Conservation (phyloP, 64 coral and sea anemone genomes). For the Dendrophyllia cribrosa region DNA sequence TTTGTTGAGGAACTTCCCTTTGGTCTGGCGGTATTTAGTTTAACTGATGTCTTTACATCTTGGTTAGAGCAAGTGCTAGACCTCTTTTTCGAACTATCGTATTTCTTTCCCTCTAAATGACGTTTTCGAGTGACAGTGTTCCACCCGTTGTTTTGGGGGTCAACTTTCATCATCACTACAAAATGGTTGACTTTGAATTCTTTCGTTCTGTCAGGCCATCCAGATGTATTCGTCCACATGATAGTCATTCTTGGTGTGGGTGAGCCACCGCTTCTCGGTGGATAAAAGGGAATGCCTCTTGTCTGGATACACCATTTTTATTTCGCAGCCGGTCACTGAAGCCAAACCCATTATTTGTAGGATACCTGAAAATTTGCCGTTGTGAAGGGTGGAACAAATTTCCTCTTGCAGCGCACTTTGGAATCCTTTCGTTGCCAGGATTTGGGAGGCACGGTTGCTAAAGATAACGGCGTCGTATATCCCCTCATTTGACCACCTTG, state of each 20-base stretch:
- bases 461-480: conserved; percentile 49
- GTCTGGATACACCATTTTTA: conserved; percentile 46
- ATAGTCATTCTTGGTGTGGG: conserved; percentile 36
- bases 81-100: no score
- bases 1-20: no score
- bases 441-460: conserved; percentile 9
- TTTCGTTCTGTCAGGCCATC: conserved; percentile 14
- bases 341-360: conserved; percentile 49
- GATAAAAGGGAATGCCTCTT: not conserved
- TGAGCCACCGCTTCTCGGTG: not conserved
- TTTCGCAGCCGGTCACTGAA: conserved; percentile 17
- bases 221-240: conserved; percentile 27
- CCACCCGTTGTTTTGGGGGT: not conserved
- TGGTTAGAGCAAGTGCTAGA: no score
- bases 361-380: not conserved
- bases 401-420: conserved; percentile 23
- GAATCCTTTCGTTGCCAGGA: not conserved
- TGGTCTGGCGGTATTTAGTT: no score
- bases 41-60: no score
- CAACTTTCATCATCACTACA: conserved; percentile 1
- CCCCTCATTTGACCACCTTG: conserved; percentile 5
- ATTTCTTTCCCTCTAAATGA: no score
- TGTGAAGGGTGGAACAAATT: not conserved
- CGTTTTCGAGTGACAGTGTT: not conserved
- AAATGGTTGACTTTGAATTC: conserved; percentile 15